Evolutionary conservation across 1,140 invertebrate genomes (phyloP), one percentile per base, ranked within the genome.

Genomic region (Brachionus sp.): DNA sequence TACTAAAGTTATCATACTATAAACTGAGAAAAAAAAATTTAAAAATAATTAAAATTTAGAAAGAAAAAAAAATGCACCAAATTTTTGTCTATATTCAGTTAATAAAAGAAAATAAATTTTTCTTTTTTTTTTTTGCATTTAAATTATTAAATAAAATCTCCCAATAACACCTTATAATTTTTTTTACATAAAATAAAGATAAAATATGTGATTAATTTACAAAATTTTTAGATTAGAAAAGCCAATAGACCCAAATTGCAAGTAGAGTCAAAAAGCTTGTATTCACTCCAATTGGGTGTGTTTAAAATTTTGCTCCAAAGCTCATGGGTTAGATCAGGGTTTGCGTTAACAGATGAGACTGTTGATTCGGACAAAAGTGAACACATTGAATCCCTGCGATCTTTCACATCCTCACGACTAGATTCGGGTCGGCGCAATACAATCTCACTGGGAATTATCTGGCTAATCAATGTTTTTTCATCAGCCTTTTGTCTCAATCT

Each of bases 301-400:
- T 62, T 57, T 25, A 80, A 44, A 9, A 80, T 10, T 64, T 80
- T 80, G 29, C 77, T 62, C 77, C 77, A 80, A n/a, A 62, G 25
- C 35, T 80, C 77, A 44, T 19, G 9, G 9, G 13, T 29, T 23
- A 57, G 5, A 62, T 57, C 77, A 57, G 29, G 12, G 37, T 37
- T 19, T 10, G 35, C 53, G n/a, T 62, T 42, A 66, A 39, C 13
- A 35, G 77, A 80, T 12, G 50, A 57, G 7, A 42, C 50, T 35
- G 77, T 39, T 10, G 77, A 80, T 62, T 75, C 66, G n/a, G 66
- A 70, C 10, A 70, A 25, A n/a, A 46, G n/a, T 25, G 70, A 75
- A 10, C 70, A 50, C 70, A 75, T 46, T 3, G 70, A 75, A 75
- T 75, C 70, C 25, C 70, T 25, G 23, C 77, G 46, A n/a, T 62